Evolutionary conservation across 2,888 invertebrate species (phyloP).

Genomic region (Ophonus ardosiacus): DNA sequence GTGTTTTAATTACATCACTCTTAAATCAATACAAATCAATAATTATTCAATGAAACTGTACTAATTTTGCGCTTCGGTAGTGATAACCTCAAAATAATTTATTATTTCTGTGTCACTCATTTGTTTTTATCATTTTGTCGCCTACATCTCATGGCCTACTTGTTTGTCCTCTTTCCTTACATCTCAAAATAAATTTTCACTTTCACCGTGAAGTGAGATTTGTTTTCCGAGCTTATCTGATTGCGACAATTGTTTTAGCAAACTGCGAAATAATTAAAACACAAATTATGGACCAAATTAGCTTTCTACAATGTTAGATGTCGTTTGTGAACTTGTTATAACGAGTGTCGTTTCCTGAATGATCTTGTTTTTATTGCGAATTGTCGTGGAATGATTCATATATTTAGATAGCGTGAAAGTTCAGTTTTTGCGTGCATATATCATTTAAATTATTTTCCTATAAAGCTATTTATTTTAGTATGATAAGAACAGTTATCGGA

Average conservation of each 20-base stretch:
- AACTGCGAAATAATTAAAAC: slow-evolving; percentile 53
- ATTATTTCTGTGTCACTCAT: slow-evolving; percentile 35
- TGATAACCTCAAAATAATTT: slow-evolving; percentile 34
- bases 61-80: slow-evolving; percentile 1
- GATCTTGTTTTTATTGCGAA: background rate
- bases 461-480: background rate
- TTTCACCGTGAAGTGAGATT: slow-evolving; percentile 48
- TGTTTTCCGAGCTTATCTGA: slow-evolving; percentile 43
- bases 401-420: background rate
- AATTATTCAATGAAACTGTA: background rate
- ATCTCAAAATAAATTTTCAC: slow-evolving; percentile 53
- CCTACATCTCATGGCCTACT: slow-evolving; percentile 50
- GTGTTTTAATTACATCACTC: slow-evolving; percentile 37
- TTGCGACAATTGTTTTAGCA: slow-evolving; percentile 22
- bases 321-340: background rate
- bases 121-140: slow-evolving; percentile 50
- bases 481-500: background rate
- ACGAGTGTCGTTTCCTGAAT: background rate
- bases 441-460: background rate
- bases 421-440: background rate
- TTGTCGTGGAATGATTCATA: background rate
- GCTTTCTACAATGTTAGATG: slow-evolving; percentile 38
- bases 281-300: slow-evolving; percentile 31
- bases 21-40: slow-evolving; percentile 4
- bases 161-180: slow-evolving; percentile 38